Base-by-base conservation (phyloP, 2,888 invertebrate species). In the Aradus depressus region DNA sequence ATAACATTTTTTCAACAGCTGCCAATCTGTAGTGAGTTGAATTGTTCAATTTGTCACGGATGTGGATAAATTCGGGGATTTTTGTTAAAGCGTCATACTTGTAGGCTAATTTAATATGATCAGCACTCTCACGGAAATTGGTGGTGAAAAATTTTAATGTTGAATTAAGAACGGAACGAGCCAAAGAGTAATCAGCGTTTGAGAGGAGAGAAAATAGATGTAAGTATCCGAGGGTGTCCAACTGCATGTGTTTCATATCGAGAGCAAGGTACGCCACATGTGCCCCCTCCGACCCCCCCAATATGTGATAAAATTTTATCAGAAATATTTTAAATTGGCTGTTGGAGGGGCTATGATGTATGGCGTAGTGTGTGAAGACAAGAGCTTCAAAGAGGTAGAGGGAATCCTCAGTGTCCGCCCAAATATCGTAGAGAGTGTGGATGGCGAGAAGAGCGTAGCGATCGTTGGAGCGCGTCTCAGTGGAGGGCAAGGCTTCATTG, bases 21-120 rank as follows among this genome's bases (percentile, higher is more conserved):
- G 73, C 75, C 58, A 71, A 74, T 54, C 75, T 79, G 65, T 80
- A 82, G 69, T 92, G 86, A 51, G 85, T 71, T 58, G 93, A 93
- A 61, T 83, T 81, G 60, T 82, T 81, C 54, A 95, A 70, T 43
- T 85, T 76, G 61, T 82, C 80, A 61, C 84, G 77, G 67, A 93
- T 87, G 64, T 83, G 80, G 62, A 87, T 80, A 66, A 96, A 85
- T 68, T 95, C 93, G 60, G 84, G 80, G 59, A 95, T 77, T 75
- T 93, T 92, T 60, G 83, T 80, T 71, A 93, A 93, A 38, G 93
- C 91, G 10, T 95, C 93, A 69, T 83, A 93, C 65, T 93, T 92
- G 72, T 93, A 95, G 6, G 89, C 87, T 63, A 87, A 81, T 22
- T 91, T 87, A 48, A 95, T 75, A 66, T 91, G 88, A 67, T 95